Conservation (phyloP, 1,140 invertebrate genomes). For the Ganaspis sp. region DNA sequence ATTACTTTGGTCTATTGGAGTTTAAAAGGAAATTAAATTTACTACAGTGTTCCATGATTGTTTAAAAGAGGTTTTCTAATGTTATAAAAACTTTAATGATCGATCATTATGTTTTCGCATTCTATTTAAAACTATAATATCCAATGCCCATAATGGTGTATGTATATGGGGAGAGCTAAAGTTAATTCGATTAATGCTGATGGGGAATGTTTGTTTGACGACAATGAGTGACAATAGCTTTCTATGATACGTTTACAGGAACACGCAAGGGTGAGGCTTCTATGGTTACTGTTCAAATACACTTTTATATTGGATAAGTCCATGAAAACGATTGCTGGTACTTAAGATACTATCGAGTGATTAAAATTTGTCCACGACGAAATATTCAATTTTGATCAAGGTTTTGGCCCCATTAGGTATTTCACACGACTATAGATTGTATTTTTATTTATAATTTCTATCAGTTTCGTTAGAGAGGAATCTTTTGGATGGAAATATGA, state of each 20-base stretch:
- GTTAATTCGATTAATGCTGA: conserved; percentile 58
- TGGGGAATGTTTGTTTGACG: conserved; percentile 38
- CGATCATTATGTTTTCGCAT: background rate
- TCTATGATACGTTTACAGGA: conserved; percentile 11
- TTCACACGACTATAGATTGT: background rate
- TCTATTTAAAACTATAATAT: background rate
- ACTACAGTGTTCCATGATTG: no score
- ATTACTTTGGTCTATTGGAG: no score
- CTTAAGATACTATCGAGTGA: conserved; percentile 47
- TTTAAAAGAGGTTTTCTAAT: no score
- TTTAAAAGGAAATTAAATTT: no score
- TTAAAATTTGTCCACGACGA: conserved; percentile 44
- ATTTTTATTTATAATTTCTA: background rate
- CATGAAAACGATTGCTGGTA: conserved; percentile 47
- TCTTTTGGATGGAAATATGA: no score
- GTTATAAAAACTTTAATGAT: background rate
- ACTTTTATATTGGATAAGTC: conserved; percentile 51
- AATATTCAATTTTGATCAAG: conserved; percentile 8
- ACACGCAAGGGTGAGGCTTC: conserved; percentile 51
- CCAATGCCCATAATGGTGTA: background rate
- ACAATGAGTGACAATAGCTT: conserved; percentile 41
- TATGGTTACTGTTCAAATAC: conserved; percentile 59
- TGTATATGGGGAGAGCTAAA: conserved; percentile 8
- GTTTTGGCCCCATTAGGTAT: background rate
- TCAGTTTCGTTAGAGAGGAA: background rate